Evolutionary conservation across 2,888 invertebrate genomes (phyloP).

Genomic region (Torymus aiolomorphi): DNA sequence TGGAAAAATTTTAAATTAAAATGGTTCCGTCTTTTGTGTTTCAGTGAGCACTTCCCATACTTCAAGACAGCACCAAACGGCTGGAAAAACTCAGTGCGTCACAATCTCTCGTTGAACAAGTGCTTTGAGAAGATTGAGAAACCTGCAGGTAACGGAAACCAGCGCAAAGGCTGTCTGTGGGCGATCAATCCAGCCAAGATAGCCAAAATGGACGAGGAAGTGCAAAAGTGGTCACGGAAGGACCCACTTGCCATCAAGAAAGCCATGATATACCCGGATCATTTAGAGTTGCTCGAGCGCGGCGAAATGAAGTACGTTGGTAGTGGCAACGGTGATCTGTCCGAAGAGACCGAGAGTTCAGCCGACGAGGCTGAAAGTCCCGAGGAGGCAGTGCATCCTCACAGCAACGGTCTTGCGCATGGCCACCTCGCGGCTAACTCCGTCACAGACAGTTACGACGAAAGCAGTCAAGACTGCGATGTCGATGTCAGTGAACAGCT

Average conservation of each 20-base stretch:
- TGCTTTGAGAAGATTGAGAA: slow-evolving; percentile 99
- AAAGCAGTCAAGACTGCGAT: slow-evolving; percentile 73
- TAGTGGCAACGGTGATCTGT: slow-evolving; percentile 79
- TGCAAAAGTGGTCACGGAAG: slow-evolving; percentile 97
- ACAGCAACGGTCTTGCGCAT: not conserved
- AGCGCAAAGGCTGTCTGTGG: slow-evolving; percentile 95
- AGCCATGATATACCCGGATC: slow-evolving; percentile 95
- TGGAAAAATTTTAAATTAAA: not conserved
- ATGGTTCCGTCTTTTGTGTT: slow-evolving; percentile 69
- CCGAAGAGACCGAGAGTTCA: slow-evolving; percentile 83
- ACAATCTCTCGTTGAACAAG: slow-evolving; percentile 97
- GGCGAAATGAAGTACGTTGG: slow-evolving; percentile 91
- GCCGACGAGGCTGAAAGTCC: slow-evolving; percentile 76
- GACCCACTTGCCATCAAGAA: slow-evolving; percentile 94
- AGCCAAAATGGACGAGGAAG: slow-evolving; percentile 98
- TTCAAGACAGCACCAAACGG: slow-evolving; percentile 98
- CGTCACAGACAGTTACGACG: slow-evolving; percentile 73
- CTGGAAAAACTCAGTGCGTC: slow-evolving; percentile 99
- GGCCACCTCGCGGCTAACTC: slow-evolving; percentile 75
- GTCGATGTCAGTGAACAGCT: slow-evolving; percentile 79
- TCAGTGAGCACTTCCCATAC: slow-evolving; percentile 97
- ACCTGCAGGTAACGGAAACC: slow-evolving; percentile 90
- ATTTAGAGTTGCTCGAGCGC: slow-evolving; percentile 88
- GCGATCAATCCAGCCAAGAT: slow-evolving; percentile 97
- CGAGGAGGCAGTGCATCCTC: slow-evolving; percentile 66